These are phyloP conservation scores for Quadriops clusia DNA, from an alignment of 2,888 invertebrate genomes.

Conservation along the genomic window DNA sequence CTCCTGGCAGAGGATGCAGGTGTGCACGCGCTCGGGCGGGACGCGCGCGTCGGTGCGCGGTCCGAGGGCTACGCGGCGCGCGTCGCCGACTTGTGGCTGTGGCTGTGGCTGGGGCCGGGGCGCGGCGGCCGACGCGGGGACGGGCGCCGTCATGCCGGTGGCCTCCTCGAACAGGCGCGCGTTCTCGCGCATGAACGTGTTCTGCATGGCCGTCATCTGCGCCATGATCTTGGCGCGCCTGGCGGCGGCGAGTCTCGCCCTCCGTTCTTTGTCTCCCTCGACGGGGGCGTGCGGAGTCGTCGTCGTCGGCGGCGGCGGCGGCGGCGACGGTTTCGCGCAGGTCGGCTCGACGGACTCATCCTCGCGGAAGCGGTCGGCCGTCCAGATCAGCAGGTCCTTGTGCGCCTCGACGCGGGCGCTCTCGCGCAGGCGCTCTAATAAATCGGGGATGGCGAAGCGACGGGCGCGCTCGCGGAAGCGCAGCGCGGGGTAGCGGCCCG, in stretches of 20 bases:
- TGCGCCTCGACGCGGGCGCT: constrained; percentile 73
- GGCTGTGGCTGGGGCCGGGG: no score
- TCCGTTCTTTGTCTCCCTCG: constrained; percentile 38
- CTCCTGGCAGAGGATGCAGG: constrained; percentile 93
- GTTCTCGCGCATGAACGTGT: constrained; percentile 82
- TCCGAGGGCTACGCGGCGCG: constrained; percentile 42
- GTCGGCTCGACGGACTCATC: no score
- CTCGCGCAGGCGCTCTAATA: constrained; percentile 59
- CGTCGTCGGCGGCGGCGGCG: constrained; percentile 30
- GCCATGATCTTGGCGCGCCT: constrained; percentile 84
- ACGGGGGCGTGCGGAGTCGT: constrained; percentile 21
- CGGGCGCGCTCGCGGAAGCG: constrained; percentile 70
- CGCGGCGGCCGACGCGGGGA: no score
- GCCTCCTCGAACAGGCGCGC: constrained; percentile 69
- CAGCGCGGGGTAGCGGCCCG: constrained; percentile 63
- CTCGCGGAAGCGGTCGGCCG: constrained; percentile 59
- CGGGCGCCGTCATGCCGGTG: constrained; percentile 18
- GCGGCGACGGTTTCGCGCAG: no score
- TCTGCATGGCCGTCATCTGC: constrained; percentile 87
- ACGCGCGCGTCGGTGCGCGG: constrained; percentile 34
- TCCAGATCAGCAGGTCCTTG: constrained; percentile 74
- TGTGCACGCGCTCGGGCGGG: constrained; percentile 48
- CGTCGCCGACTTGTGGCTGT: constrained; percentile 16
- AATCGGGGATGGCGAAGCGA: constrained; percentile 52
- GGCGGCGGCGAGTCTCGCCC: constrained; percentile 76